Evolutionary conservation across 92 coral and sea anemone genomes (phyloP).

Genomic region (Parazoanthus swiftii): DNA sequence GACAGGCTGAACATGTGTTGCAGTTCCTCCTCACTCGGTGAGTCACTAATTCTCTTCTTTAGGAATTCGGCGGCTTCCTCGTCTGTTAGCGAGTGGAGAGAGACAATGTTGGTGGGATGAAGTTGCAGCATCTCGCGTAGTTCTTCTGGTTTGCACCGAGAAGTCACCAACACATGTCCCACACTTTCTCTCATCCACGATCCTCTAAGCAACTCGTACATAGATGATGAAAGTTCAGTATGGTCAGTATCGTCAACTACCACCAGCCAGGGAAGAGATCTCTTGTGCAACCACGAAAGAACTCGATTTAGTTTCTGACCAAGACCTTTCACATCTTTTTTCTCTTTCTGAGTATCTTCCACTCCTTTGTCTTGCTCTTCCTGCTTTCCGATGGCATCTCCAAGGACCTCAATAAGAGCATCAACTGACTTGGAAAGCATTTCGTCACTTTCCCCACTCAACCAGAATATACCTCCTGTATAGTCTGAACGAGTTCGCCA

Average conservation of each 20-base stretch:
- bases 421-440: conserved; percentile 26
- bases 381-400: background rate
- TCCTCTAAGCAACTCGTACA: conserved; percentile 18
- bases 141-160: conserved; percentile 38
- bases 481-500: conserved; percentile 40
- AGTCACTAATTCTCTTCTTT: background rate
- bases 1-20: conserved; percentile 15
- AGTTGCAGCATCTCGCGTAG: background rate
- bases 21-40: background rate
- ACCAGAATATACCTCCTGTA: conserved; percentile 58
- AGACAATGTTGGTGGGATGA: background rate
- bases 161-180: conserved; percentile 11
- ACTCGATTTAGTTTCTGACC: conserved; percentile 1
- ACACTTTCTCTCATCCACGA: conserved; percentile 24
- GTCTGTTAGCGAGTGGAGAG: background rate
- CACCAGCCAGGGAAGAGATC: conserved; percentile 7
- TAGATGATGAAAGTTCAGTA: background rate
- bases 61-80: background rate
- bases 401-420: background rate
- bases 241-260: conserved; percentile 22
- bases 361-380: too few relatives aligned
- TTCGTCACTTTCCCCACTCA: conserved; percentile 54
- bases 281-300: conserved; percentile 14
- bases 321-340: background rate
- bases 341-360: background rate